Evolutionary conservation across 2,888 invertebrate genomes (phyloP), one percentile per base, ranked within the genome.

Genomic region (Pseudolycoriella hygida): DNA sequence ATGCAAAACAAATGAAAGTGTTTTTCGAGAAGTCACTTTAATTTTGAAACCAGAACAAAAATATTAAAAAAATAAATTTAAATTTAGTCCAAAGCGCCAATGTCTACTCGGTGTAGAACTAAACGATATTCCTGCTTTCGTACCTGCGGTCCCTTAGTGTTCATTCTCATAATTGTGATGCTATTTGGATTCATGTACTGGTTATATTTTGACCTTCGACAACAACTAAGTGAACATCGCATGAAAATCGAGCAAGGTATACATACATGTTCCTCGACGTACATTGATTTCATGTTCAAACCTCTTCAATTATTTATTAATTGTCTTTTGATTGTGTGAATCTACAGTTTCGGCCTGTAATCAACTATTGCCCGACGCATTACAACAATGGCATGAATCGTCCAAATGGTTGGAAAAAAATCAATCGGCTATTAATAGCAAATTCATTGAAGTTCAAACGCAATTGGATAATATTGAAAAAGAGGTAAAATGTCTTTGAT

Each of bases 311-410:
- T 25, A 25, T 25, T 25, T 6, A 25, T 25, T 25, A 25, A 25
- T 25, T 25, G 25, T 25, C 25, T 25, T 40, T 19, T 17, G n/a
- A n/a, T n/a, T n/a, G n/a, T n/a, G n/a, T 45, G 6, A 47, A 37
- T 49, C 55, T 53, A 53, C 62, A 75, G 76, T 81, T 56, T 66
- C 74, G 62, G 77, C 77, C 48, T 77, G 76, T 56, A 80, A 74
- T 60, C 74, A 74, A 59, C 73, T 74, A 48, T 73, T 80, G 52
- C 77, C 77, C 43, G 80, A 80, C 57, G 76, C 74, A 2, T 60
- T 82, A 43, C 81, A 82, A 61, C 69, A 75, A 56, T 81, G 78
- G 60, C 80, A 82, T 58, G 75, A 80, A 11, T 69, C 77, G 6
- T 74, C 79, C 10, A 75, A 74, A 56, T 75, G 74, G 53, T 64